phyloP scores from a whole-genome alignment of 1,140 invertebrate species.

The Drosophila trapezifrons region DNA sequence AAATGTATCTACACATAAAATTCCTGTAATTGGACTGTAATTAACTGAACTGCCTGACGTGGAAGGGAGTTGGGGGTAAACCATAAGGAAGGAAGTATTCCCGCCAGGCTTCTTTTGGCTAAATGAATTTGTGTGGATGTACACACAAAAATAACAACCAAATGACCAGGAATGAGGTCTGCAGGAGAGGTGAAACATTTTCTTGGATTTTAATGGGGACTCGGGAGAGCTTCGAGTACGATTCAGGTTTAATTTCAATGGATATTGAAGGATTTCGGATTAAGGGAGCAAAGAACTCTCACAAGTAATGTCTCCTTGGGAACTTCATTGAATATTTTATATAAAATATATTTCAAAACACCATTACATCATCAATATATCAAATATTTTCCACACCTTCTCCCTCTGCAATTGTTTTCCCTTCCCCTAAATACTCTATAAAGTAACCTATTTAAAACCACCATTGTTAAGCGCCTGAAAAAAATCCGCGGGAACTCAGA shows the following conservation, averaged over 20 bases:
- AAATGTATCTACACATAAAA: slow-evolving; percentile 49
- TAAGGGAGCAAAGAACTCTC: background rate
- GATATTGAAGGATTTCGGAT: slow-evolving; percentile 1
- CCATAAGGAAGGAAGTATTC: slow-evolving; percentile 11
- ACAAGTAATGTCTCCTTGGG: too few species aligned
- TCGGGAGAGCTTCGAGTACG: too few species aligned
- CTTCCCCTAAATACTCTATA: background rate
- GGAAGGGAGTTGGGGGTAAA: background rate
- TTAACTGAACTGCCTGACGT: slow-evolving; percentile 42
- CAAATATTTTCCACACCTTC: slow-evolving; percentile 1
- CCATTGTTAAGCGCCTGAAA: slow-evolving; percentile 25
- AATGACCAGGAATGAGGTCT: background rate
- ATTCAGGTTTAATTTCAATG: slow-evolving; percentile 4
- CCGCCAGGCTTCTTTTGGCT: slow-evolving; percentile 14
- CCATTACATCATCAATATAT: background rate
- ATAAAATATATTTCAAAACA: background rate
- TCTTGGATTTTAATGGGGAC: background rate
- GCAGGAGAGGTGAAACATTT: background rate
- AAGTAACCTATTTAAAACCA: slow-evolving; percentile 33
- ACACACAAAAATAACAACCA: slow-evolving; percentile 3
- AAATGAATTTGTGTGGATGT: slow-evolving; percentile 32
- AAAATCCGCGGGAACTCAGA: background rate
- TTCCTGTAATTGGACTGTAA: slow-evolving; percentile 58
- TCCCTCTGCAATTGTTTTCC: background rate
- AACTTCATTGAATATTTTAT: too few species aligned